Evolutionary conservation across 1,140 invertebrate species (phyloP), one percentile per base, ranked within the genome.

Genomic region (Microplitis demolitor): DNA sequence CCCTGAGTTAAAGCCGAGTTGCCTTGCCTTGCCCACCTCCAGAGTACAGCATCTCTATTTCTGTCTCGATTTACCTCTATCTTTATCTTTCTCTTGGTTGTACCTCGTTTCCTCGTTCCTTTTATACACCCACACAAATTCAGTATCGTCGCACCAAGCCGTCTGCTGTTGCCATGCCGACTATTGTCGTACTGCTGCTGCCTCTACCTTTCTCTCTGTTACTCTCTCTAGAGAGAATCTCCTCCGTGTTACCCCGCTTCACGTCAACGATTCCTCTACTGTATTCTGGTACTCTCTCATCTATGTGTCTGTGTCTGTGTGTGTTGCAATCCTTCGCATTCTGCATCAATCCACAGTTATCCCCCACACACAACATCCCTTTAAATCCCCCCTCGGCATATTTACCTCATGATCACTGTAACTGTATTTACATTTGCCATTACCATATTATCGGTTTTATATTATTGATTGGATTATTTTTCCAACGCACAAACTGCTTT

Each of bases 141-240:
- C 11, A 54, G 63, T 35, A 39, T 51, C 39, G 61, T 71, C 69
- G 78, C 74, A 78, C 75, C 70, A 79, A 81, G 78, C 80, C 78
- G 78, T 72, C 79, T 78, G 78, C 79, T 78, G 82, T 84, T 84
- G 73, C 82, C 79, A 85, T 85, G 80, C 75, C 81, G 75, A 85
- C 83, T 75, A 83, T 84, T 83, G 79, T 85, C 72, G 71, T 76
- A 78, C 75, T 6, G 39, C 39, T 45, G 39, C 39, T 24, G 24
- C 24, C 24, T 45, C 39, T 45, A 45, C 39, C 39, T 75, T 76
- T 79, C 77, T 76, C 72, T 76, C 72, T 69, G 74, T 76, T 78
- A 45, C 78, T 66, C 74, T 70, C 74, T 73, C 66, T 31, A 35
- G 11, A 11, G 35, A 71, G 50, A 56, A 53, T 63, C 11, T 50